Conservation (phyloP, 2,888 invertebrate species). For the Synanthedon formicaeformis region DNA sequence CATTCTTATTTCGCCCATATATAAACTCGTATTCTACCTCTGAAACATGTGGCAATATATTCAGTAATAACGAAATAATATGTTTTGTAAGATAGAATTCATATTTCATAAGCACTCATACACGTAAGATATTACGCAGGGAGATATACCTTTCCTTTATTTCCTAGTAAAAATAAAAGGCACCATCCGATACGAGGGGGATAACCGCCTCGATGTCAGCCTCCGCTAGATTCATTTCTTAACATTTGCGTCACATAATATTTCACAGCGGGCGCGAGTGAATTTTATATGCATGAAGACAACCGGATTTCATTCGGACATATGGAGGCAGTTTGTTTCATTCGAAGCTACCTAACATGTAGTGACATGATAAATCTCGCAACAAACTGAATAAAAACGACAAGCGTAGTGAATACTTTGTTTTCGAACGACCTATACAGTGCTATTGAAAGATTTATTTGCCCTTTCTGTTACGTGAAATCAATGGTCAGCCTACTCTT, state of each 20-base stretch:
- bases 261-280: slow-evolving; percentile 41
- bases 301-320: slow-evolving; percentile 45
- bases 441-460: too few relatives aligned
- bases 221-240: slow-evolving; percentile 44
- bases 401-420: slow-evolving; percentile 2
- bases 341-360: slow-evolving; percentile 1
- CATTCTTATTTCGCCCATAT: slow-evolving; percentile 39
- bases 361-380: not conserved
- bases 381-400: slow-evolving; percentile 1
- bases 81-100: slow-evolving; percentile 64
- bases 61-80: slow-evolving; percentile 65
- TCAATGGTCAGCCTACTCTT: too few relatives aligned
- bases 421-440: slow-evolving; percentile 1
- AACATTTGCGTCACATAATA: slow-evolving; percentile 53
- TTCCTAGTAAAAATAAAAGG: slow-evolving; percentile 59
- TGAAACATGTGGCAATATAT: slow-evolving; percentile 54
- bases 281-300: slow-evolving; percentile 56
- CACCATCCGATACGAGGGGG: slow-evolving; percentile 38
- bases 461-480: not conserved
- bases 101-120: slow-evolving; percentile 66
- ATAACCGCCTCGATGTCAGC: slow-evolving; percentile 39
- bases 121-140: slow-evolving; percentile 55
- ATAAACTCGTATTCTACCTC: slow-evolving; percentile 36
- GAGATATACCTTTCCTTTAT: slow-evolving; percentile 55
- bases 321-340: slow-evolving; percentile 29